Conservation (phyloP, 2,888 invertebrate species). For the Thysanoteuthis rhombus region DNA sequence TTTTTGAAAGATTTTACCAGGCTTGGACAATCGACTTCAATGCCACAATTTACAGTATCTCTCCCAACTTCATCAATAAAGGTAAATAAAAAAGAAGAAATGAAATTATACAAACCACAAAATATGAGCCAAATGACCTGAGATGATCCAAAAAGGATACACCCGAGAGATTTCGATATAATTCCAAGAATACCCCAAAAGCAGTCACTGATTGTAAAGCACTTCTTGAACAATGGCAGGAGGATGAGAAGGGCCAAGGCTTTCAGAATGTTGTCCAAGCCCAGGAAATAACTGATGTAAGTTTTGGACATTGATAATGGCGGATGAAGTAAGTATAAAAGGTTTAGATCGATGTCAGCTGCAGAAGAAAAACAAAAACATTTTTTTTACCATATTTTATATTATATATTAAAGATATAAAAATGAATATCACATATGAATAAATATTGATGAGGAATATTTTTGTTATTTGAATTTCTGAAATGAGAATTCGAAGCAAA, state of each 20-base stretch:
- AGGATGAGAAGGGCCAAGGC: constrained; percentile 59
- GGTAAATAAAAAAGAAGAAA: neutral
- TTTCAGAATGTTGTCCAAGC: constrained; percentile 73
- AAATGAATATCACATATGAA: too few relatives aligned
- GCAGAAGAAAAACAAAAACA: constrained; percentile 56
- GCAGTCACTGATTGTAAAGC: constrained; percentile 55
- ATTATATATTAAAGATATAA: too few relatives aligned
- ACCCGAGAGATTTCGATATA: constrained; percentile 62
- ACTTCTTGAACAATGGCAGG: constrained; percentile 58
- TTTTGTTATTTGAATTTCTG: too few relatives aligned
- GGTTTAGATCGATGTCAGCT: constrained; percentile 83
- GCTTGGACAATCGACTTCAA: too few relatives aligned
- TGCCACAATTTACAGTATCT: too few relatives aligned
- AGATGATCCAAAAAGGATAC: constrained; percentile 64
- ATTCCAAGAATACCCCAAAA: constrained; percentile 65
- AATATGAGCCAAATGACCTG: constrained; percentile 61
- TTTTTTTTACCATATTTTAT: too few relatives aligned
- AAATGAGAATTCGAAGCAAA: too few relatives aligned
- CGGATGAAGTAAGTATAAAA: constrained; percentile 77
- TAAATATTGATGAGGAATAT: too few relatives aligned
- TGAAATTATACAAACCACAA: constrained; percentile 56
- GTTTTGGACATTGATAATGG: constrained; percentile 79
- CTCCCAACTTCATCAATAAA: neutral
- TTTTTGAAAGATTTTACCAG: too few relatives aligned
- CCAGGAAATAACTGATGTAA: constrained; percentile 75